Base-by-base conservation (phyloP, 2,113 vertebrate genomes). In the Epinephelus moara region DNA sequence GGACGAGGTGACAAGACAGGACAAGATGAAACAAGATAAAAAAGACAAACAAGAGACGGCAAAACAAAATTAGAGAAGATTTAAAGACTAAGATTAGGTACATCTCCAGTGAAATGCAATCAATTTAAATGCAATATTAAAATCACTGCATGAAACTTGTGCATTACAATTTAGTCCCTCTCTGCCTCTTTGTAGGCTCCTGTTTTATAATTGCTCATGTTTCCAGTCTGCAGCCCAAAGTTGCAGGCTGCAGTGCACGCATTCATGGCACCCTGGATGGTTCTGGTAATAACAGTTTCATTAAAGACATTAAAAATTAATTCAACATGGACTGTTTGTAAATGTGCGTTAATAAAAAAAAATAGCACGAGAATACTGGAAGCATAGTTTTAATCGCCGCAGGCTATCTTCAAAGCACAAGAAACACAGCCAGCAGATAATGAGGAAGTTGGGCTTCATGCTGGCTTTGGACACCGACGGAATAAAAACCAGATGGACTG, bases 401-500 rank as follows among this genome's bases (percentile, higher is more conserved):
- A 79, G 56, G 50, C 40, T 40, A 17, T 49, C 23, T 27, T 69
- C 1, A 42, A 49, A 78, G 40, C 71, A 73, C 69, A 63, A 52
- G 67, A 61, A 82, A 66, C 45, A 52, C 17, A 53, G 66, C 25
- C 47, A 60, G 42, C 57, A 49, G 60, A 49, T 27, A 59, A 12
- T 45, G 23, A 81, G 63, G 69, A 67, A 68, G 27, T n/a, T 2
- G 17, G 53, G 27, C 52, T 18, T 64, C 62, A 61, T 40, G 42
- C 13, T 42, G 37, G 40, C 50, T 80, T 78, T 56, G 78, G 79
- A 80, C 75, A 40, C 30, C 3, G 12, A 71, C 61, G 67, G 62
- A 90, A 91, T 89, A 63, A 78, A 90, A 91, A 84, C 52, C 87
- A 91, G 86, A 88, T 90, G 88, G 82, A 75, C 45, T 62, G 69